Conservation (phyloP, 2,113 vertebrate species). For the Eulemur macaco region DNA sequence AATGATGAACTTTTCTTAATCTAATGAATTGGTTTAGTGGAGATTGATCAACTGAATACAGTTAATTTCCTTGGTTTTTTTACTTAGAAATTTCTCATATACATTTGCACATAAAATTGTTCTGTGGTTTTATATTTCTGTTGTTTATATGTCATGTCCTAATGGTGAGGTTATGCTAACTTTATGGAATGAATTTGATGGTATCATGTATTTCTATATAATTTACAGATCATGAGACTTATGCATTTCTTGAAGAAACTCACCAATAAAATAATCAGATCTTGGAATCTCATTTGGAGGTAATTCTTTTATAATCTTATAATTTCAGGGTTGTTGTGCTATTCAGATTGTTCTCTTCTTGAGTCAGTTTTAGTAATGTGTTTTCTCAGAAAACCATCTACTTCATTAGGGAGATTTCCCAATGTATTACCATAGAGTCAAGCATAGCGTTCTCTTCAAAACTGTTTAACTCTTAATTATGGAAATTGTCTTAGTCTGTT, state of each 20-base stretch:
- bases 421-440: neutral
- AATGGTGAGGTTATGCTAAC: neutral
- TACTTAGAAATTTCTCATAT: neutral
- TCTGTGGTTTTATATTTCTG: neutral
- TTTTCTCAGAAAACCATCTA: conserved; percentile 53
- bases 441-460: neutral
- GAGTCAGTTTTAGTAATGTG: neutral
- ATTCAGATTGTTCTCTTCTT: neutral
- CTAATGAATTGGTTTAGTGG: neutral
- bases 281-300: neutral
- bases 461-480: conserved; percentile 2
- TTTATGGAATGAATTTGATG: neutral
- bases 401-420: conserved; percentile 34
- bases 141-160: neutral
- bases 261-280: neutral
- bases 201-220: neutral
- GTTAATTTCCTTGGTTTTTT: neutral
- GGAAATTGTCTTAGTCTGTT: neutral
- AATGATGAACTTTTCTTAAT: neutral
- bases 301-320: neutral
- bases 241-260: neutral
- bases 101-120: neutral
- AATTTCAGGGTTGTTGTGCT: neutral
- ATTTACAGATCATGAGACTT: neutral
- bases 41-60: neutral